Percentiles rank a stretch among this genome's conserved stretches.
Evolutionary conservation across 2,797 vertebrate genomes (phyloP).

Genomic region (Diglossa cyanea): DNA sequence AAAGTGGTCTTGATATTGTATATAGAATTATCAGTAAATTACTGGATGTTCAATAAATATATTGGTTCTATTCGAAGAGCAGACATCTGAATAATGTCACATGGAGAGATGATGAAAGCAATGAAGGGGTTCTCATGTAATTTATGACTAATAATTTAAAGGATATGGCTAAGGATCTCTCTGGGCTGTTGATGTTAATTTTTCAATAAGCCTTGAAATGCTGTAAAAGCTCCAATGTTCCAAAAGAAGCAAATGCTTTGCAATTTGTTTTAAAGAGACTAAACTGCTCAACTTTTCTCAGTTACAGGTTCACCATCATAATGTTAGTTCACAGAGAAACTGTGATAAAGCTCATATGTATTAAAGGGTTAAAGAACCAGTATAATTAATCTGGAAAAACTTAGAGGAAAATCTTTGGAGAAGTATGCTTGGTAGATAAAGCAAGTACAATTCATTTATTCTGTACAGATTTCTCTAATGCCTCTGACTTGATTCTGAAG

Average conservation of each 20-base stretch:
- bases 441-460: not conserved
- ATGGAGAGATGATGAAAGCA: not conserved
- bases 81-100: not conserved
- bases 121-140: not conserved
- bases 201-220: not conserved
- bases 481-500: not conserved
- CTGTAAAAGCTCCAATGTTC: not conserved
- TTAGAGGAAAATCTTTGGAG: not conserved
- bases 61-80: not conserved
- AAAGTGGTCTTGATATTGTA: not conserved
- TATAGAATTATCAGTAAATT: not conserved
- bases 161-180: not conserved
- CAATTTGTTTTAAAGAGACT: not conserved
- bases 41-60: not conserved
- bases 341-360: not conserved
- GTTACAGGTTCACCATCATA: fast-evolving
- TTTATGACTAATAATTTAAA: not conserved
- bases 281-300: not conserved
- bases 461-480: not conserved
- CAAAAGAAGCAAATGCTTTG: not conserved
- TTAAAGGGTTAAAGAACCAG: not conserved
- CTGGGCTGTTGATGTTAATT: not conserved
- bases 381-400: not conserved
- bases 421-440: not conserved
- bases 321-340: not conserved